A percentile compares a stretch with the other conserved stretches of the same genome.
Evolutionary conservation across 2,797 vertebrate genomes (phyloP).

Genomic region (Enteromius trimaculatus): DNA sequence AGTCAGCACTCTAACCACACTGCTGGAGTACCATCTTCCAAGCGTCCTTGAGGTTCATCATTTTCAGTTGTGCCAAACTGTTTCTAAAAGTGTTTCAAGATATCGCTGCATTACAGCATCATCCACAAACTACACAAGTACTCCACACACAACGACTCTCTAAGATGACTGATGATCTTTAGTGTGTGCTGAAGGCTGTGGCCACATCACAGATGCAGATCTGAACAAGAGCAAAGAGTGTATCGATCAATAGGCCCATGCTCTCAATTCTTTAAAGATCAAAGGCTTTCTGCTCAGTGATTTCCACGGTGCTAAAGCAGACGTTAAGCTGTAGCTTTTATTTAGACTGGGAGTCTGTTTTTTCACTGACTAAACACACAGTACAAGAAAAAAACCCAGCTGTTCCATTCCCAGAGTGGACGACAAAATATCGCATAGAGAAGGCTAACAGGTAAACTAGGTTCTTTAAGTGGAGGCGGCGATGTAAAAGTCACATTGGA

Average conservation of each 20-base stretch:
- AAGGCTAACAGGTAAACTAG: constrained; percentile 55
- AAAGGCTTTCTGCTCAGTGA: constrained; percentile 33
- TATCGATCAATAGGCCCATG: constrained; percentile 11
- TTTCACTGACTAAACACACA: constrained; percentile 14
- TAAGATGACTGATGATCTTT: not conserved
- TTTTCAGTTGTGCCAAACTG: not conserved
- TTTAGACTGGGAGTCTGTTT: not conserved
- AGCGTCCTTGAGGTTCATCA: not conserved
- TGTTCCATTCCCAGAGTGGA: constrained; percentile 41
- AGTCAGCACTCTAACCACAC: constrained; percentile 48
- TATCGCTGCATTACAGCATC: not conserved
- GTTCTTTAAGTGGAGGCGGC: constrained; percentile 28
- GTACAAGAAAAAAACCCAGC: not conserved
- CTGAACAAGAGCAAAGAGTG: constrained; percentile 41
- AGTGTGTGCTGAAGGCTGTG: not conserved
- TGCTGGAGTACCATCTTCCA: constrained; percentile 29
- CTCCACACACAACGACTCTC: not conserved
- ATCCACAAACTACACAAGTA: not conserved
- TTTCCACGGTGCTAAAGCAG: constrained; percentile 9
- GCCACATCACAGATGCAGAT: constrained; percentile 14
- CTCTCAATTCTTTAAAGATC: constrained; percentile 31
- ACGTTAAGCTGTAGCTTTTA: not conserved
- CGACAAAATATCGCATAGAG: constrained; percentile 55
- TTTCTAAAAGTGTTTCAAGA: constrained; percentile 8
- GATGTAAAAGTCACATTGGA: not conserved